These are phyloP conservation scores for Pterophyllum scalare DNA, from an alignment of 2,113 vertebrate species.

Conservation along the genomic window DNA sequence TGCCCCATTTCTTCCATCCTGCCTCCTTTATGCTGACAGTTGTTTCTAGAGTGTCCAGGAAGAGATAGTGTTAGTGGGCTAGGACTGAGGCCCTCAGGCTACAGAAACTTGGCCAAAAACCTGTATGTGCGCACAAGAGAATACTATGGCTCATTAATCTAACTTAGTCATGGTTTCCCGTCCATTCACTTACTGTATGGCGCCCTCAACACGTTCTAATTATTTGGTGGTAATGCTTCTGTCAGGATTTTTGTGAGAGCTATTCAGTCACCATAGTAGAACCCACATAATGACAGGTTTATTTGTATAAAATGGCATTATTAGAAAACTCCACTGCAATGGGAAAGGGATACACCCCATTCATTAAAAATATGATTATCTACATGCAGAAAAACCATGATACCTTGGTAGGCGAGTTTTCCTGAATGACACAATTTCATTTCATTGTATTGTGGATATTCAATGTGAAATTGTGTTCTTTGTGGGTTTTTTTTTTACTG, in stretches of 20 bases:
- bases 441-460: slow-evolving; percentile 2
- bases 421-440: slow-evolving; percentile 10
- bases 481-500: not conserved
- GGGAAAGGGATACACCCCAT: slow-evolving; percentile 36
- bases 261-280: slow-evolving; percentile 19
- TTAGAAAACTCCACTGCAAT: not conserved
- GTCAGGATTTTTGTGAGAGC: slow-evolving; percentile 35
- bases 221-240: slow-evolving; percentile 38
- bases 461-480: not conserved
- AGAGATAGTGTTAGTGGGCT: slow-evolving; percentile 29
- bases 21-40: slow-evolving; percentile 53
- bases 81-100: slow-evolving; percentile 21
- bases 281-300: slow-evolving; percentile 12
- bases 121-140: slow-evolving; percentile 25
- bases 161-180: slow-evolving; percentile 55
- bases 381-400: not conserved
- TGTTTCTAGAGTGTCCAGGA: slow-evolving; percentile 48
- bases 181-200: slow-evolving; percentile 31
- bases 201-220: slow-evolving; percentile 41
- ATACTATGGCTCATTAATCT: slow-evolving; percentile 63
- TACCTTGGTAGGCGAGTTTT: not conserved
- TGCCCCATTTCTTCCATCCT: slow-evolving; percentile 50
- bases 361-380: slow-evolving; percentile 31
- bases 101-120: slow-evolving; percentile 44
- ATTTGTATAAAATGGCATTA: slow-evolving; percentile 24